Conservation (phyloP, 2,888 invertebrate genomes). For the Chrysolina haemoptera region DNA sequence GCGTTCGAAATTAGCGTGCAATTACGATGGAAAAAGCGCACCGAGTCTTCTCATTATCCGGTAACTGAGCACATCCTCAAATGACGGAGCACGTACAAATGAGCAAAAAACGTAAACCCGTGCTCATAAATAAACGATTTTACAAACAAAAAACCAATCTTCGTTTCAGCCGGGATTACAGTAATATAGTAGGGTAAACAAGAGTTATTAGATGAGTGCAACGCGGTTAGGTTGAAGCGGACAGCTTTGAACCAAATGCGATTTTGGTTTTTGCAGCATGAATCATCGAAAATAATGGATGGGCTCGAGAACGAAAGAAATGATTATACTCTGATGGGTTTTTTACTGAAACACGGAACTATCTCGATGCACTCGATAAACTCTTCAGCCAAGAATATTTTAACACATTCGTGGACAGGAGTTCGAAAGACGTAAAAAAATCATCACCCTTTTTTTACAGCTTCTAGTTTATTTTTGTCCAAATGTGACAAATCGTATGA, state of each 20-base stretch:
- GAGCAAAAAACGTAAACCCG: slow-evolving; percentile 27
- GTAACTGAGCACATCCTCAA: slow-evolving; percentile 23
- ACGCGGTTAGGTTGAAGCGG: not conserved
- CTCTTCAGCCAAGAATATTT: no score
- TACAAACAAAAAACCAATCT: not conserved
- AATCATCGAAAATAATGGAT: not conserved
- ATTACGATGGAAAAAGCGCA: slow-evolving; percentile 15
- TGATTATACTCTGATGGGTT: not conserved
- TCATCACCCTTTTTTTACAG: no score
- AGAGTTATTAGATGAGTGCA: slow-evolving; percentile 13
- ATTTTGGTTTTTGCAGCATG: not conserved
- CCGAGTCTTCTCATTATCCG: slow-evolving; percentile 25
- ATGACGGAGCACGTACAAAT: slow-evolving; percentile 20
- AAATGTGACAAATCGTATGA: no score
- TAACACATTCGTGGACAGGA: no score
- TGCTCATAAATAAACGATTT: slow-evolving; percentile 26
- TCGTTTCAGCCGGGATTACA: not conserved
- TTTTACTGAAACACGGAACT: not conserved
- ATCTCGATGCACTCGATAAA: no score
- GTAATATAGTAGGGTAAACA: slow-evolving; percentile 19
- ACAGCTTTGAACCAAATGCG: not conserved
- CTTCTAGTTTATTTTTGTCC: no score
- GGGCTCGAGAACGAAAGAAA: not conserved
- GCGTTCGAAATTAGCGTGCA: slow-evolving; percentile 16
- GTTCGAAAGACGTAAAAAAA: no score